These are phyloP conservation scores for Julus scandinavius DNA, from an alignment of 2,888 invertebrate genomes.

Conservation along the genomic window DNA sequence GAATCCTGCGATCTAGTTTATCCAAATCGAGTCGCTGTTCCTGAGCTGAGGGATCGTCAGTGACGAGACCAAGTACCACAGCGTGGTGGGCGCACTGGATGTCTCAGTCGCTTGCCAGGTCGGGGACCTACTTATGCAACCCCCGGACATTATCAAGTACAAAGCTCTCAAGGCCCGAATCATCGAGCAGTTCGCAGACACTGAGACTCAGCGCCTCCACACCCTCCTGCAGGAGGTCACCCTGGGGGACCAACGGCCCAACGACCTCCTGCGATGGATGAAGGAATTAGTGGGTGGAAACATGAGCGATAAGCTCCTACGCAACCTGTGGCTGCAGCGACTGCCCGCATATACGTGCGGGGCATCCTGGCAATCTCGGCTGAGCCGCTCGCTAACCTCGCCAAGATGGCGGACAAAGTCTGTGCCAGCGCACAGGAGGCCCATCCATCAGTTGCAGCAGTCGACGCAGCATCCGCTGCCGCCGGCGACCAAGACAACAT, in stretches of 20 bases:
- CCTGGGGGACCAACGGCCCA: neutral
- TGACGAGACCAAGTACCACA: no score
- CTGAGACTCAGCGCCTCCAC: neutral
- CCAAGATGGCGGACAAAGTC: neutral
- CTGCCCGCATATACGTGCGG: neutral
- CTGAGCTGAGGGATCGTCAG: no score
- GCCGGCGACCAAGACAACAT: neutral
- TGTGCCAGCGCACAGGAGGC: neutral
- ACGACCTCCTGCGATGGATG: neutral
- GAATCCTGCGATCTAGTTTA: no score
- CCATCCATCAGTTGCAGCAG: neutral
- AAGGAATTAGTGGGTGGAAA: neutral
- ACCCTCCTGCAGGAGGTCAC: neutral
- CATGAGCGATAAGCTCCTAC: neutral
- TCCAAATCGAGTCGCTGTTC: neutral
- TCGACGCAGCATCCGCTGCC: neutral
- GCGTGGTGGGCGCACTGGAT: no score
- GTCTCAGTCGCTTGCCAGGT: neutral
- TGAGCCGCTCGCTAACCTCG: neutral
- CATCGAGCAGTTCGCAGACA: no score
- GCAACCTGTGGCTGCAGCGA: neutral
- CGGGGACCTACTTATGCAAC: neutral
- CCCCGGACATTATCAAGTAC: neutral
- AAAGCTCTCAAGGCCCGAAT: no score
- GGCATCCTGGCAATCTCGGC: neutral